Evolutionary conservation across 2,888 invertebrate genomes (phyloP), one percentile per base, ranked within the genome.

Genomic region (Druceiella hillmani): DNA sequence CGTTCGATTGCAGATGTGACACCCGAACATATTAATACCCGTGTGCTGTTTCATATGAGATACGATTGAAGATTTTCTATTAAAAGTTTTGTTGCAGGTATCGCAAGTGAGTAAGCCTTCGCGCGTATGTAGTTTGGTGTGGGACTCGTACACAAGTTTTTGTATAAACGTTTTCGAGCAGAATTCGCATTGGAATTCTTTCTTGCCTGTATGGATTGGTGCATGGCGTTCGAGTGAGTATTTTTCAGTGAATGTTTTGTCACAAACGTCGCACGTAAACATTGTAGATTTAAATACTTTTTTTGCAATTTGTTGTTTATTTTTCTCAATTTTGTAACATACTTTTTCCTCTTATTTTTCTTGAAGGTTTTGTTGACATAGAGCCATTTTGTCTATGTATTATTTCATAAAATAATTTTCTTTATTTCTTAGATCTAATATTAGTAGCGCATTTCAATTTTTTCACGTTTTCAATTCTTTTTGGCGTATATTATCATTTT

Each of bases 141-240:
- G 48, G n/a, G 25, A 14, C 4, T 20, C 7, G 10, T 46, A 43
- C 12, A 27, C 37, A 20, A 34, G 36, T 3, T 43, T 44, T 14
- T 43, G 41, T 4, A 20, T 38, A 22, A 43, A 46, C n/a, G 25
- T 20, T 36, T 38, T 43, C 3, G 41, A 41, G 28, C 48, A 48
- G 14, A 37, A 15, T 5, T 43, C 41, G 22, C 48, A 48, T 1
- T 38, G 17, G 20, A 43, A 43, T n/a, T 10, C 17, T 33, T 25
- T 32, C 7, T 20, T n/a, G 2, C 26, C 10, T 10, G 37, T 30
- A 20, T 37, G 37, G 7, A 14, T 40, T 15, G 7, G 14, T 14
- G 17, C 22, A 33, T 48, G 48, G 4, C 30, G 26, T 6, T 27
- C 6, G 3, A 46, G 36, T 31, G 43, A 41, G 3, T 32, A 17